phyloP scores from a whole-genome alignment of 2,113 vertebrate genomes.

The Danionella cerebrum region DNA sequence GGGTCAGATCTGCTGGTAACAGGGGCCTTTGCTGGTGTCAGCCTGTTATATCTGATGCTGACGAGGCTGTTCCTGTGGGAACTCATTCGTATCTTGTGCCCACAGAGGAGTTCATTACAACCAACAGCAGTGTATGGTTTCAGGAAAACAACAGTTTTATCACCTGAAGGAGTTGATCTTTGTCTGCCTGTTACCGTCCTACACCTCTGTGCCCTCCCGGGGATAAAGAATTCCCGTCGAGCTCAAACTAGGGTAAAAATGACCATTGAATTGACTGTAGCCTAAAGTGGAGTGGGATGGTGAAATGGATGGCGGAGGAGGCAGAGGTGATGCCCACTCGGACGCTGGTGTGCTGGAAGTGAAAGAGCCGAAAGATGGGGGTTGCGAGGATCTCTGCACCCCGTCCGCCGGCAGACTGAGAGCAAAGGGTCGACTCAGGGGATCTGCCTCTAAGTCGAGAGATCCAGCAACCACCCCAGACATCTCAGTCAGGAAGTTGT shows the following conservation, averaged over 20 bases:
- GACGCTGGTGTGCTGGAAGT: constrained; percentile 68
- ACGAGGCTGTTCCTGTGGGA: constrained; percentile 68
- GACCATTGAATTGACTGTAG: constrained; percentile 79
- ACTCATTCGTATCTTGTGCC: constrained; percentile 52
- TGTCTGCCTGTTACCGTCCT: constrained; percentile 25
- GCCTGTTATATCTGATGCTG: constrained; percentile 42
- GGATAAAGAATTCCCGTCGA: constrained; percentile 71
- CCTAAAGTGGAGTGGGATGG: constrained; percentile 67
- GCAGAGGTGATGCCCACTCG: constrained; percentile 72
- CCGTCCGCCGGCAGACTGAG: constrained; percentile 74
- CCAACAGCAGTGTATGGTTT: constrained; percentile 16
- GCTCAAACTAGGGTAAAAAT: constrained; percentile 80
- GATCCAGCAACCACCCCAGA: constrained; percentile 71
- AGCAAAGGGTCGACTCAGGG: constrained; percentile 60
- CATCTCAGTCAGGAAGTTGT: constrained; percentile 87
- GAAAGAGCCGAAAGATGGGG: constrained; percentile 73
- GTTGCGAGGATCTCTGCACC: constrained; percentile 71
- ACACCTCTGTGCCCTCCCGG: constrained; percentile 89
- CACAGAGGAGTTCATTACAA: constrained; percentile 37
- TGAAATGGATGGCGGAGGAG: constrained; percentile 64
- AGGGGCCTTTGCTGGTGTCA: constrained; percentile 47
- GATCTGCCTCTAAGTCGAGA: constrained; percentile 62
- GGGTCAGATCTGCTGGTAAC: constrained; percentile 47
- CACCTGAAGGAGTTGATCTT: background rate
- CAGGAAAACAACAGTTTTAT: background rate